Percentiles rank a stretch among this genome's conserved stretches.
Conservation (phyloP, 2,888 invertebrate genomes). For the Ophion slaviceki region DNA sequence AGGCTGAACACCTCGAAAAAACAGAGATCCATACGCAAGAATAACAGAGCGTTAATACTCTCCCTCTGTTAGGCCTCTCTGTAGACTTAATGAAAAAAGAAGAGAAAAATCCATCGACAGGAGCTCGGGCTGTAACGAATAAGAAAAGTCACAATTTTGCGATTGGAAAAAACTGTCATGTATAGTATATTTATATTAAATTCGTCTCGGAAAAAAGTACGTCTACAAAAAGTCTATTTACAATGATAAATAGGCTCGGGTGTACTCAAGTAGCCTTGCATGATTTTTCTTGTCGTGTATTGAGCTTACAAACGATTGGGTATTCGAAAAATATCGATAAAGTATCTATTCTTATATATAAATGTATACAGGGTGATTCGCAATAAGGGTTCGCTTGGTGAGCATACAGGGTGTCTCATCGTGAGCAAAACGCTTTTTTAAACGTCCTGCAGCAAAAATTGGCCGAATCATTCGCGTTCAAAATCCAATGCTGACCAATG, state of each 20-base stretch:
- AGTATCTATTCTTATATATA: slow-evolving; percentile 19
- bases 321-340: slow-evolving; percentile 43
- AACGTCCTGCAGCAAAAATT: too few relatives aligned
- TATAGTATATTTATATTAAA: slow-evolving; percentile 64
- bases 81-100: slow-evolving; percentile 11
- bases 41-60: slow-evolving; percentile 73
- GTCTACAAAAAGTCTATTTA: slow-evolving; percentile 62
- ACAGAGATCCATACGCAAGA: slow-evolving; percentile 80
- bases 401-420: too few relatives aligned
- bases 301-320: slow-evolving; percentile 47
- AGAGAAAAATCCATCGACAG: neutral
- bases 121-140: neutral
- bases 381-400: too few relatives aligned
- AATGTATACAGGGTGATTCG: neutral
- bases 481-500: too few relatives aligned
- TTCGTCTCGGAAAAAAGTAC: slow-evolving; percentile 49
- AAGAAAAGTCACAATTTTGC: slow-evolving; percentile 9
- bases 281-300: slow-evolving; percentile 22
- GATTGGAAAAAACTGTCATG: slow-evolving; percentile 40
- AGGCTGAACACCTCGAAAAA: slow-evolving; percentile 73
- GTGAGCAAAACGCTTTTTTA: too few relatives aligned
- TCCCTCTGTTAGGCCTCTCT: neutral
- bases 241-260: slow-evolving; percentile 54
- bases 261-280: slow-evolving; percentile 12
- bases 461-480: too few relatives aligned